phyloP scores from a whole-genome alignment of 2,888 invertebrate species.

The Halictus quadricinctus region DNA sequence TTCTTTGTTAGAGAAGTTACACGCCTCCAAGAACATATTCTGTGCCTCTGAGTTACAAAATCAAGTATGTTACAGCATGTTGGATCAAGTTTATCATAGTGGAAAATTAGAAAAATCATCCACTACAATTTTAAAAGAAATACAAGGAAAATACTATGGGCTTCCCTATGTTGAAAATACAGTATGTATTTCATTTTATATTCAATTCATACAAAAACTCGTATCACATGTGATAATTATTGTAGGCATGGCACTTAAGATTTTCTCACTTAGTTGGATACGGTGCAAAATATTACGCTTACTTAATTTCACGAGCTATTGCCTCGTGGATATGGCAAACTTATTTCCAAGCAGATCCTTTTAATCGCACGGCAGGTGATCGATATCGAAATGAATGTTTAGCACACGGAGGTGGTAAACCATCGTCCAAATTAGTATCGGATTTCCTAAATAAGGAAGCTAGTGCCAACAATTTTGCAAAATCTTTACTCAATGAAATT shows the following conservation, averaged over 20 bases:
- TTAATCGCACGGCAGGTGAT: slow-evolving; percentile 90
- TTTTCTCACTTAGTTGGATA: slow-evolving; percentile 99
- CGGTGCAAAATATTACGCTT: slow-evolving; percentile 99
- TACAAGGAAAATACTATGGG: slow-evolving; percentile 93
- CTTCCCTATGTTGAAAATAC: slow-evolving; percentile 94
- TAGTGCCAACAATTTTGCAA: slow-evolving; percentile 90
- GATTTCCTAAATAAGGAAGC: slow-evolving; percentile 91
- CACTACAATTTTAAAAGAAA: slow-evolving; percentile 89
- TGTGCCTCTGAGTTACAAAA: slow-evolving; percentile 94
- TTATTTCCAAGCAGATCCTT: slow-evolving; percentile 91
- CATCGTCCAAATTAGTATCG: slow-evolving; percentile 90
- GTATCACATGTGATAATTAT: slow-evolving; percentile 27
- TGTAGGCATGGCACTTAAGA: slow-evolving; percentile 95
- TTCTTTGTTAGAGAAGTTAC: slow-evolving; percentile 90
- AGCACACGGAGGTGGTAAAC: slow-evolving; percentile 93
- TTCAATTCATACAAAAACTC: not conserved
- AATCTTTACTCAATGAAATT: slow-evolving; percentile 90
- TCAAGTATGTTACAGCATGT: slow-evolving; percentile 95
- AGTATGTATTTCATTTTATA: slow-evolving; percentile 82
- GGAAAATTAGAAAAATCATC: slow-evolving; percentile 82
- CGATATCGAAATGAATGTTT: slow-evolving; percentile 90
- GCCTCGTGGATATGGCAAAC: slow-evolving; percentile 97
- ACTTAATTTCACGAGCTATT: slow-evolving; percentile 96
- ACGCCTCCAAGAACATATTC: slow-evolving; percentile 93
- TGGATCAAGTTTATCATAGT: slow-evolving; percentile 95